Percentiles rank a stretch among this genome's conserved stretches.
These are phyloP conservation scores for Sebastes diaconus DNA, from an alignment of 2,797 vertebrate genomes.

Conservation along the genomic window DNA sequence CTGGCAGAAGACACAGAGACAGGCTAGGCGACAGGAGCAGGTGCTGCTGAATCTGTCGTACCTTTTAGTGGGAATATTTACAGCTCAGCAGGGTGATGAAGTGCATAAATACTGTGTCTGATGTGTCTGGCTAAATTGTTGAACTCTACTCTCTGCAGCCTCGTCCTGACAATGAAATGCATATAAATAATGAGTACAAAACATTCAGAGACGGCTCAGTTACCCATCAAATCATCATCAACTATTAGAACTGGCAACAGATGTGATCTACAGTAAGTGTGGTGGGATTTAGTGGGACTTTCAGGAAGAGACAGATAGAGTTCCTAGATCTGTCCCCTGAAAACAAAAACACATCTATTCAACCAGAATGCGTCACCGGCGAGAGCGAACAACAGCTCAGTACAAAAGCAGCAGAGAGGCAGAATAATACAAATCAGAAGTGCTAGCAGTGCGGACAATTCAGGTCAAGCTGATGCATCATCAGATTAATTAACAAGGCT, in stretches of 20 bases:
- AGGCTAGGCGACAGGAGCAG: constrained; percentile 15
- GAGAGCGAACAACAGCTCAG: not conserved
- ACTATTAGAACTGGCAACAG: not conserved
- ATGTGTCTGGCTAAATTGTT: constrained; percentile 4
- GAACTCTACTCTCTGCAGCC: not conserved
- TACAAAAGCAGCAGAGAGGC: not conserved
- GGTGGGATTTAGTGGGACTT: not conserved
- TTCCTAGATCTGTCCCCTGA: not conserved
- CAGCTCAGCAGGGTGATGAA: constrained; percentile 19
- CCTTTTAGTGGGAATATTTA: not conserved
- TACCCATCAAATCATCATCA: not conserved
- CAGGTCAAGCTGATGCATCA: not conserved
- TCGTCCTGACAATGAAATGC: not conserved
- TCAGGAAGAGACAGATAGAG: not conserved
- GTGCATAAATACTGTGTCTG: constrained; percentile 7
- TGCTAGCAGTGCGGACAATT: not conserved
- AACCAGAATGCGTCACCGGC: not conserved
- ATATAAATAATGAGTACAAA: not conserved
- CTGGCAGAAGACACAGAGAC: constrained; percentile 23
- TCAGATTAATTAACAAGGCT: not conserved
- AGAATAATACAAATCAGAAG: not conserved
- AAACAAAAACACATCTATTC: not conserved
- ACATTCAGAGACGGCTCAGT: not conserved
- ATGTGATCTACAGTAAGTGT: not conserved
- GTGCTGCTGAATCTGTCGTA: constrained; percentile 29